Evolutionary conservation across 2,113 vertebrate genomes (phyloP).

Genomic region (Pedetes capensis): DNA sequence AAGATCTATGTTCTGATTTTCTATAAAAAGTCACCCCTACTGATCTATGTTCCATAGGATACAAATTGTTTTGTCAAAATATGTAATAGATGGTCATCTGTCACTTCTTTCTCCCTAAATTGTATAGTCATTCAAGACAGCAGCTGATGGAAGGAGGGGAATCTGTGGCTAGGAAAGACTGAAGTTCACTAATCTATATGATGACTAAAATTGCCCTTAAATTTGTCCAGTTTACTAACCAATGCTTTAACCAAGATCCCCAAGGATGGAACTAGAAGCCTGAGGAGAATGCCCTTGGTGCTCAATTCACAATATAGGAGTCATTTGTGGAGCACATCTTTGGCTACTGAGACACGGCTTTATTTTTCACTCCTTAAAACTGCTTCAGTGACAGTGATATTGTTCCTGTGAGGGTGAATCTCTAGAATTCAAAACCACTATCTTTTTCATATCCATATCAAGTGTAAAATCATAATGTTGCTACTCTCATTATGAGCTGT

Average conservation of each 20-base stretch:
- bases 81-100: background rate
- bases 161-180: background rate
- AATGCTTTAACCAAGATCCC: background rate
- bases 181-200: background rate
- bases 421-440: background rate
- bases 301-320: background rate
- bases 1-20: background rate
- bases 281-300: background rate
- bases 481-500: conserved; percentile 35
- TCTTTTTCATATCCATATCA: conserved; percentile 48
- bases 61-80: background rate
- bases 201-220: background rate
- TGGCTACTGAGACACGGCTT: background rate
- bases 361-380: conserved; percentile 5
- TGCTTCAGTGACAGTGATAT: background rate
- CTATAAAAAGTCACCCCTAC: background rate
- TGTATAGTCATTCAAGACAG: background rate
- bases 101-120: background rate
- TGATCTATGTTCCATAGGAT: background rate
- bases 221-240: background rate
- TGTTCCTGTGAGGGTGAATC: background rate
- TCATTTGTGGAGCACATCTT: background rate
- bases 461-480: background rate
- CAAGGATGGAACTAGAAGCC: background rate
- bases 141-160: background rate